Conservation (phyloP, 2,113 vertebrate species). For the Chionis minor region DNA sequence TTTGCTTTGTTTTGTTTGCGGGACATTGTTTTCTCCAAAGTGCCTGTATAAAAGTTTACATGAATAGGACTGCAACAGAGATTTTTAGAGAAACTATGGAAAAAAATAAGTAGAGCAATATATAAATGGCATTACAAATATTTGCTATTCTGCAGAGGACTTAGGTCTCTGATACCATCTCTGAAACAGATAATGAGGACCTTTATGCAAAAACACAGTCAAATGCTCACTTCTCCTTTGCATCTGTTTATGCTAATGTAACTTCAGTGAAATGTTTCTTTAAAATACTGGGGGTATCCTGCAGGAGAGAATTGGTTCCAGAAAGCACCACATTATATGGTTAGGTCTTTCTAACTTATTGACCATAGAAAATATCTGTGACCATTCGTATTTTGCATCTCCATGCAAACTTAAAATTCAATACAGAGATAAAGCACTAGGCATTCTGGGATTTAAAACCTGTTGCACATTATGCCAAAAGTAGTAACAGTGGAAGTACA, state of each 20-base stretch:
- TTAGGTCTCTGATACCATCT: not conserved
- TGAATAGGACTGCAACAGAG: not conserved
- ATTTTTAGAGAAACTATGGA: not conserved
- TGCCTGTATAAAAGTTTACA: not conserved
- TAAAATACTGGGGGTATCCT: not conserved
- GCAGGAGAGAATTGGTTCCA: not conserved
- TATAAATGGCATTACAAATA: not conserved
- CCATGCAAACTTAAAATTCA: not conserved
- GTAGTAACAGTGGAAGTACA: not conserved
- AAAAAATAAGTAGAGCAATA: not conserved
- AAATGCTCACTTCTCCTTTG: not conserved
- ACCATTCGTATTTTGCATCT: not conserved
- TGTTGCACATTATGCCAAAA: not conserved
- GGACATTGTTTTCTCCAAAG: not conserved
- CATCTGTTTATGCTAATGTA: not conserved
- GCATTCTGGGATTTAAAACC: not conserved
- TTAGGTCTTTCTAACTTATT: not conserved
- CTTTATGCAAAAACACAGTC: not conserved
- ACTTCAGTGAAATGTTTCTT: not conserved
- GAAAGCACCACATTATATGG: not conserved
- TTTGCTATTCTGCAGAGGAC: not conserved
- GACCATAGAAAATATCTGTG: conserved; percentile 26
- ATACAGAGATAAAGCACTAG: not conserved
- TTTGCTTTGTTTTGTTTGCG: not conserved
- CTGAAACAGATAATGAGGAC: not conserved